These are phyloP conservation scores for Bubo bubo DNA, from an alignment of 2,113 vertebrate species.

Conservation along the genomic window DNA sequence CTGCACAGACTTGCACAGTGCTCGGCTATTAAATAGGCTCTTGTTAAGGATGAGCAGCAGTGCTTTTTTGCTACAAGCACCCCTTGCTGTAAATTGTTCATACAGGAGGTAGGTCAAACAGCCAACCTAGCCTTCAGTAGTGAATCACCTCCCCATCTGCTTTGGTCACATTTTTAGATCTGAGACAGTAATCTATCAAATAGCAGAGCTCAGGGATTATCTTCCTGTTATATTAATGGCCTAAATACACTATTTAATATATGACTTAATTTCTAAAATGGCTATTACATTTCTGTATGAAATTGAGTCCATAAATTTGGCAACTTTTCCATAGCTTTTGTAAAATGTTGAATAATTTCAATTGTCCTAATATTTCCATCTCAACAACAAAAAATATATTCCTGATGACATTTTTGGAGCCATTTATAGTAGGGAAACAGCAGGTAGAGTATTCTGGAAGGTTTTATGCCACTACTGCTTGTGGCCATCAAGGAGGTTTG, in stretches of 20 bases:
- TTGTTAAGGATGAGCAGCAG: neutral
- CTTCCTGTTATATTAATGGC: neutral
- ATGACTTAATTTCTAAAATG: neutral
- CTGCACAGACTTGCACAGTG: neutral
- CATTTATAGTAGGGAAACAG: neutral
- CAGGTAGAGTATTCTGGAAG: neutral
- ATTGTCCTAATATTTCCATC: neutral
- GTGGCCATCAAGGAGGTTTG: neutral
- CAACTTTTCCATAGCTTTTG: neutral
- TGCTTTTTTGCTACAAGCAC: neutral
- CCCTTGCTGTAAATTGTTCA: neutral
- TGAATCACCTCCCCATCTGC: neutral
- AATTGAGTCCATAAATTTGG: neutral
- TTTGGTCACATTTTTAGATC: neutral
- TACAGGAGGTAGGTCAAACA: neutral
- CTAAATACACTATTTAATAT: neutral
- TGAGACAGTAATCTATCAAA: neutral
- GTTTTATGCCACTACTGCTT: neutral
- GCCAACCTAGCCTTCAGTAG: neutral
- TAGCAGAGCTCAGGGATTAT: conserved; percentile 1
- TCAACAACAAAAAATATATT: neutral
- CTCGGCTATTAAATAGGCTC: neutral
- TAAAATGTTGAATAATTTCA: neutral
- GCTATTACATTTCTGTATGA: neutral
- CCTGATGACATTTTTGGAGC: neutral